Conservation (phyloP, 1,140 invertebrate species). For the Brachionus rubens region DNA sequence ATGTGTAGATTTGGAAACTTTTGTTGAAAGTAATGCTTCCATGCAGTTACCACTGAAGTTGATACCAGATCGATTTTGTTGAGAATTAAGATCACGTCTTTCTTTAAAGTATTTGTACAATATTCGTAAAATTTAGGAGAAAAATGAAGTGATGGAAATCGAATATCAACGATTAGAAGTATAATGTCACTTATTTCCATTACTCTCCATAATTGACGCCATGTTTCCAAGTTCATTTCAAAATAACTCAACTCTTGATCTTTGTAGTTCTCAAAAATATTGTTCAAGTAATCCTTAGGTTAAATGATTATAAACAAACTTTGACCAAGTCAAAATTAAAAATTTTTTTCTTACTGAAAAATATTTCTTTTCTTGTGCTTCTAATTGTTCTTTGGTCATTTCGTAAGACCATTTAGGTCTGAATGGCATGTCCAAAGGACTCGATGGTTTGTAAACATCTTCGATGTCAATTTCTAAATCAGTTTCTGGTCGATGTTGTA, state of each 20-base stretch:
- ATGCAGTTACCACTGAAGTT: conserved; percentile 75
- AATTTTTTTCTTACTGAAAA: conserved; percentile 53
- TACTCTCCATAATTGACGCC: conserved; percentile 86
- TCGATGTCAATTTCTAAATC: conserved; percentile 68
- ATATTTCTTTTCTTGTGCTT: conserved; percentile 63
- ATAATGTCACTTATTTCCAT: conserved; percentile 83
- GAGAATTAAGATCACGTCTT: conserved; percentile 78
- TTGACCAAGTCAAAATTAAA: background rate
- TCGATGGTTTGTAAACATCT: conserved; percentile 69
- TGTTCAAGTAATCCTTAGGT: conserved; percentile 66
- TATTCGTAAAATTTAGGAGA: conserved; percentile 81
- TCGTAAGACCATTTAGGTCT: conserved; percentile 75
- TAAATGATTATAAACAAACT: conserved; percentile 34
- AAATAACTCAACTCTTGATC: conserved; percentile 69
- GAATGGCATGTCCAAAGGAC: conserved; percentile 71
- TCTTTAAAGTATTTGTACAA: conserved; percentile 70
- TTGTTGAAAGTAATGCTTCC: conserved; percentile 74
- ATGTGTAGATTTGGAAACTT: conserved; percentile 74
- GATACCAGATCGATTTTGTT: conserved; percentile 89
- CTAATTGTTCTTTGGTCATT: conserved; percentile 70
- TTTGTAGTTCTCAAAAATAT: conserved; percentile 62
- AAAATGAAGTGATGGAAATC: conserved; percentile 75
- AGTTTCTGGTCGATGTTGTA: conserved; percentile 52
- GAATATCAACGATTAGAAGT: conserved; percentile 77
- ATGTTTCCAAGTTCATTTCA: conserved; percentile 86